phyloP scores from a whole-genome alignment of 2,113 vertebrate genomes.

The Oreotrochilus melanogaster region DNA sequence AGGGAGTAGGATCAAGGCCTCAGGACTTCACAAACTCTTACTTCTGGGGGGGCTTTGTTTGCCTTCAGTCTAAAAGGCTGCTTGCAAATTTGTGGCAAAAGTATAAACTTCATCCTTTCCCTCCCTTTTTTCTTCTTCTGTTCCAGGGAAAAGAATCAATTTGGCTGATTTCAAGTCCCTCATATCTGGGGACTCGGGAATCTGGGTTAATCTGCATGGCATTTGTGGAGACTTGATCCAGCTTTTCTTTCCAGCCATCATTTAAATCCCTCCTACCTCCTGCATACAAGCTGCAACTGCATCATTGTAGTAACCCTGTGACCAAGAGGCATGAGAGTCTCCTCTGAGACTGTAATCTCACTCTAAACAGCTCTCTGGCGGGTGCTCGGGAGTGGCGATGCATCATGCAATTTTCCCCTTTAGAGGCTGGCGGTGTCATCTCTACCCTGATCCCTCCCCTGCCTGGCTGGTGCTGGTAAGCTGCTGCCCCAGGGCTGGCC shows the following conservation, averaged over 20 bases:
- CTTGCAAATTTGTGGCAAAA: neutral
- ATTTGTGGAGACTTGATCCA: constrained; percentile 57
- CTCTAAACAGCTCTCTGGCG: constrained; percentile 68
- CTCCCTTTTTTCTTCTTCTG: neutral
- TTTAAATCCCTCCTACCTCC: constrained; percentile 60
- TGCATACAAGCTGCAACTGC: constrained; percentile 12
- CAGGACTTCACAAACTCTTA: neutral
- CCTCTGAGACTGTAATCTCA: constrained; percentile 72
- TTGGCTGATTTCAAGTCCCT: neutral
- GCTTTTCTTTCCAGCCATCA: constrained; percentile 30
- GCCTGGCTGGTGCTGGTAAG: neutral
- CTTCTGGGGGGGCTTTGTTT: neutral
- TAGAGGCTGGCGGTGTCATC: constrained; percentile 1
- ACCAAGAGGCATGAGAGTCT: constrained; percentile 69
- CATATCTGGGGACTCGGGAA: constrained; percentile 1
- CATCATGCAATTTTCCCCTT: constrained; percentile 69
- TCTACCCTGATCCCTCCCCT: neutral
- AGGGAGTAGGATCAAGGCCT: neutral
- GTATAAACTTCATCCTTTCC: neutral
- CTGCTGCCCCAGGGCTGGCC: neutral
- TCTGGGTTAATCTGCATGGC: constrained; percentile 26
- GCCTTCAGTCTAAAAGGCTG: neutral
- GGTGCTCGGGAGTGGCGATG: constrained; percentile 50
- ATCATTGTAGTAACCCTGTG: constrained; percentile 60
- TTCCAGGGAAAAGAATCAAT: constrained; percentile 7